Conservation (phyloP, 2,113 vertebrate genomes). For the Neotragus moschatus region DNA sequence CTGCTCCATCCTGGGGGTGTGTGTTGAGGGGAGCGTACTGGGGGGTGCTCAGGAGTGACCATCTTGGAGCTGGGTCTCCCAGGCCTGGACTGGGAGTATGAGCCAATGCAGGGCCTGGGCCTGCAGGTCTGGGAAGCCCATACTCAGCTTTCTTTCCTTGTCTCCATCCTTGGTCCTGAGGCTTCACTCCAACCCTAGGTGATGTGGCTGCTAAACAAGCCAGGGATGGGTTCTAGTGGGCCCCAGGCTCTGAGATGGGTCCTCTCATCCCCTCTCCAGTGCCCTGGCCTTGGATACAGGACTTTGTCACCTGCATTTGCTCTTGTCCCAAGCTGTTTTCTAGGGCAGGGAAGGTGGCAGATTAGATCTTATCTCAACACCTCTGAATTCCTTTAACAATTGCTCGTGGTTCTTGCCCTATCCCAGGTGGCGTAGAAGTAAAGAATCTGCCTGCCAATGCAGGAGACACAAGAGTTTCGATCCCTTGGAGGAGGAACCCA, state of each 20-base stretch:
- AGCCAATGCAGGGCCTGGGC: background rate
- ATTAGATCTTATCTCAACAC: background rate
- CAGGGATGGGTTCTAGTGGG: background rate
- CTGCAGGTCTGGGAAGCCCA: background rate
- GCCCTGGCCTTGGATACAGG: background rate
- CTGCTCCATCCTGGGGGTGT: background rate
- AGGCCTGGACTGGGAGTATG: background rate
- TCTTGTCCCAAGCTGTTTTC: background rate
- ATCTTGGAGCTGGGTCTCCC: background rate
- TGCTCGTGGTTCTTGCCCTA: background rate
- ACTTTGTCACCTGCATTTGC: background rate
- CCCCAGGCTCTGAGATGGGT: rapidly evolving
- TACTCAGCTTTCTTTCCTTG: background rate
- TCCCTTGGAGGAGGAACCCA: background rate
- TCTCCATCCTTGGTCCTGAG: background rate
- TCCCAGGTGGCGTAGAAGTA: background rate
- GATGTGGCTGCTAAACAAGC: rapidly evolving
- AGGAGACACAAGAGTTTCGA: background rate
- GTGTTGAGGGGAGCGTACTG: rapidly evolving
- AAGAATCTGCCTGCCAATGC: background rate
- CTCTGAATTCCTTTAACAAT: background rate
- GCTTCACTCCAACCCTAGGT: background rate
- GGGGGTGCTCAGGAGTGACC: background rate
- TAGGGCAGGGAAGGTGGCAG: background rate
- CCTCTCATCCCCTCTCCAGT: background rate